Conservation (phyloP, 2,113 vertebrate genomes). For the Oncorhynchus gorbuscha region DNA sequence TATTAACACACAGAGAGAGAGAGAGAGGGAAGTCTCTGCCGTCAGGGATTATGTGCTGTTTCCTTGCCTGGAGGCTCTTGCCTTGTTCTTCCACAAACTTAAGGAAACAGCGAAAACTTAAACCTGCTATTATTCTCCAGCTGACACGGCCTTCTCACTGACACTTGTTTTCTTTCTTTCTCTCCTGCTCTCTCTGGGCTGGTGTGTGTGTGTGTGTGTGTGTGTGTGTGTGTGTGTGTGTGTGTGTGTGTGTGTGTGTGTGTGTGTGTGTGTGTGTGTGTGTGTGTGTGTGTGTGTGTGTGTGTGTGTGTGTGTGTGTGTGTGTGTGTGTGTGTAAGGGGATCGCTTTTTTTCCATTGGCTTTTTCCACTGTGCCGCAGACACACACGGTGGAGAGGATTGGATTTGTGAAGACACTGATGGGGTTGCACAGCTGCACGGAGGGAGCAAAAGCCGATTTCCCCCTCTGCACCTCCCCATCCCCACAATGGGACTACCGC, state of each 20-base stretch:
- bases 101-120: slow-evolving; percentile 68
- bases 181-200: slow-evolving; percentile 3
- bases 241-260: too few relatives aligned
- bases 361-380: slow-evolving; percentile 59
- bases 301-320: too few relatives aligned
- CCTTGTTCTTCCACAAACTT: slow-evolving; percentile 75
- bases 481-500: slow-evolving; percentile 55
- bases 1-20: slow-evolving; percentile 74
- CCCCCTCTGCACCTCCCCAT: slow-evolving; percentile 48
- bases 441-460: slow-evolving; percentile 66
- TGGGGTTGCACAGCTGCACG: slow-evolving; percentile 82
- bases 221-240: too few relatives aligned
- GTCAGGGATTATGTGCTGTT: slow-evolving; percentile 88
- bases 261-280: too few relatives aligned
- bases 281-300: too few relatives aligned
- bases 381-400: slow-evolving; percentile 58
- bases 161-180: slow-evolving; percentile 48
- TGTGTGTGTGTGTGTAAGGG: slow-evolving; percentile 38
- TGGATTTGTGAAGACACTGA: slow-evolving; percentile 68
- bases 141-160: slow-evolving; percentile 53
- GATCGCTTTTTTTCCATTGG: slow-evolving; percentile 71
- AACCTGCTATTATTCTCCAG: slow-evolving; percentile 62
- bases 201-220: too few relatives aligned
- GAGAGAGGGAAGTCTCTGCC: slow-evolving; percentile 74
- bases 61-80: slow-evolving; percentile 78